Conservation (phyloP, 2,888 invertebrate species). For the Amaurobius ferox region DNA sequence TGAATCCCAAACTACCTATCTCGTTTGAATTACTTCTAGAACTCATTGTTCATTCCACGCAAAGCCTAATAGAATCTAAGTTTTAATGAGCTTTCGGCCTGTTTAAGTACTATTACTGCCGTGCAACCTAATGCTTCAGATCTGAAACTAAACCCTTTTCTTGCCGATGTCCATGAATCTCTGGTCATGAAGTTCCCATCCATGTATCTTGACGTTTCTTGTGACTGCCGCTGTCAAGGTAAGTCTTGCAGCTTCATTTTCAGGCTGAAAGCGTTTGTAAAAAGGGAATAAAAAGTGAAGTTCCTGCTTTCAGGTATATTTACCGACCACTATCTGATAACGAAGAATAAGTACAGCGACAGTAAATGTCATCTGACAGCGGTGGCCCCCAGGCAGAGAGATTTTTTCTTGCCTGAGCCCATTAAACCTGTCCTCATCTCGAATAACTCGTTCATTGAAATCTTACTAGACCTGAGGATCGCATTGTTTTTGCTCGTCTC, state of each 20-base stretch:
- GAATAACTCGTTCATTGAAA: slow-evolving; percentile 46
- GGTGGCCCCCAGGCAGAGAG: slow-evolving; percentile 16
- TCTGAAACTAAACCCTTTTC: not conserved
- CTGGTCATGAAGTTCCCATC: slow-evolving; percentile 1
- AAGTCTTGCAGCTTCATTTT: slow-evolving; percentile 44
- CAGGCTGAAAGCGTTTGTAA: slow-evolving; percentile 38
- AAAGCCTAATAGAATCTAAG: slow-evolving; percentile 40
- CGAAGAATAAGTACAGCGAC: slow-evolving; percentile 46
- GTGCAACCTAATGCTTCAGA: slow-evolving; percentile 47
- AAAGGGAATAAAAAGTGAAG: slow-evolving; percentile 48
- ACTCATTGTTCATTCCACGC: slow-evolving; percentile 45
- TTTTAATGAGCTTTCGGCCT: slow-evolving; percentile 57
- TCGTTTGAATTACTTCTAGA: slow-evolving; percentile 1
- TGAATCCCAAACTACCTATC: slow-evolving; percentile 44
- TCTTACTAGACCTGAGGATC: slow-evolving; percentile 6
- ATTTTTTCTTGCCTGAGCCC: slow-evolving; percentile 37
- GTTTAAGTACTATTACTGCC: slow-evolving; percentile 44
- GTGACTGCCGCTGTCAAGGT: slow-evolving; percentile 35
- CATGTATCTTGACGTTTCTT: slow-evolving; percentile 31
- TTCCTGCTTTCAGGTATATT: slow-evolving; percentile 24
- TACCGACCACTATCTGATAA: slow-evolving; percentile 55
- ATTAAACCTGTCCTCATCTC: slow-evolving; percentile 57
- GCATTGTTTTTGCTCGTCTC: too few relatives aligned
- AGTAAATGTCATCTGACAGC: slow-evolving; percentile 60
- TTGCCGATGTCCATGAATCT: slow-evolving; percentile 15